Percentiles rank a stretch among this genome's conserved stretches.
Conservation (phyloP, 2,797 vertebrate genomes). For the Enoplosus armatus region DNA sequence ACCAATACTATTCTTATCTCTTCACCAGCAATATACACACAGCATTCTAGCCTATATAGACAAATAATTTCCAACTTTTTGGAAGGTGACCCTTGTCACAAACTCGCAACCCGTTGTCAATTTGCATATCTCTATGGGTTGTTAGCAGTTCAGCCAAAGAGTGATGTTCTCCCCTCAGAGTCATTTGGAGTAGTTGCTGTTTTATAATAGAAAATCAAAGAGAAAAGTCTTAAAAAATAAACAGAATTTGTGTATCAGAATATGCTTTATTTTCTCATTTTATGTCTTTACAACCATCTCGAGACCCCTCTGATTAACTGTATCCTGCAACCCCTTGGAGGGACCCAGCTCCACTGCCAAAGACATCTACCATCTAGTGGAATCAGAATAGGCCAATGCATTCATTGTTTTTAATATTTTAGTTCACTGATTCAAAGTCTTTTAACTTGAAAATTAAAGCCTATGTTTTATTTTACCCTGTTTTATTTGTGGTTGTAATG, state of each 20-base stretch:
- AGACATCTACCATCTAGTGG: not conserved
- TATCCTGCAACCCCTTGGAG: not conserved
- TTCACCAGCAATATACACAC: not conserved
- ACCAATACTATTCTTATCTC: not conserved
- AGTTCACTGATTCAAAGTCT: not conserved
- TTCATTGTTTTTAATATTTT: not conserved
- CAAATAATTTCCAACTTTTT: not conserved
- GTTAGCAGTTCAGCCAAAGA: not conserved
- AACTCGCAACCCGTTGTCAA: not conserved
- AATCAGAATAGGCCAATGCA: not conserved
- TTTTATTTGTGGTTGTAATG: not conserved
- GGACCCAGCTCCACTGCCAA: not conserved
- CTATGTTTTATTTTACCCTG: not conserved
- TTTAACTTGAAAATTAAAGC: not conserved
- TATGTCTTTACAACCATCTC: not conserved
- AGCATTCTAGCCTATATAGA: not conserved
- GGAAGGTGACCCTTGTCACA: not conserved
- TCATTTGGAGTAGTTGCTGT: not conserved
- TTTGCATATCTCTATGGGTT: not conserved
- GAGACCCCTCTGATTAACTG: not conserved
- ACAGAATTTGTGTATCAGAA: too few relatives aligned
- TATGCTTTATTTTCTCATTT: not conserved
- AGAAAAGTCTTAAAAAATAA: too few relatives aligned
- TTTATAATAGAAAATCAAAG: not conserved
- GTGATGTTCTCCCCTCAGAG: not conserved